Evolutionary conservation across 2,888 invertebrate species (phyloP), one percentile per base, ranked within the genome.

Genomic region (Idaea dimidiata): DNA sequence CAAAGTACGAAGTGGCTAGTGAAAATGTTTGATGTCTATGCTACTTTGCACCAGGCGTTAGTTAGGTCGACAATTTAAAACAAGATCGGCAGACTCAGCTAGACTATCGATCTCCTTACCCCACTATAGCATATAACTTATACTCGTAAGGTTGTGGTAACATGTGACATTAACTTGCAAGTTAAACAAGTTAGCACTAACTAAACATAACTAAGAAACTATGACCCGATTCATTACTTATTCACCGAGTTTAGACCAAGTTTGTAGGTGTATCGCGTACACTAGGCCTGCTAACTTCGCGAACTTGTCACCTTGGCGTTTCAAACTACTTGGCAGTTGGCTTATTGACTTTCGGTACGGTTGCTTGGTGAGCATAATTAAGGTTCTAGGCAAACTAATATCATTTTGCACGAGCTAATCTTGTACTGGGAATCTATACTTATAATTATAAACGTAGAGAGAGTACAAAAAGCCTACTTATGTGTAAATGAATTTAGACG

Each of bases 191-290:
- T 43, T 43, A 43, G 10, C 43, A 5, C 43, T 14, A 43, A 14
- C 14, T 8, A 43, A 43, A 43, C 43, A 43, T 10, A 10, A 33
- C 33, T 43, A 43, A 43, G 43, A 10, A 43, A 43, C 43, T 43
- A 43, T 43, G 43, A 55, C 54, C 17, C 54, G 16, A 55, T 55
- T 55, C 54, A 57, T 55, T 18, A 62, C 55, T 58, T 32, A 58
- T 58, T 59, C 33, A 62, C 32, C 55, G 33, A 62, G 62, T 62
- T 62, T 55, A 31, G n/a, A 6, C 16, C 7, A 55, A 55, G 54
- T 55, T 55, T 55, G 16, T 55, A 55, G 17, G 7, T 55, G 7
- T 17, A 17, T 16, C 54, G 16, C 16, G 43, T 43, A 43, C 43
- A 43, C 43, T 43, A 43, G 43, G 43, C 43, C 43, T 43, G 10